Conservation (phyloP, 1,140 invertebrate genomes). For the Eurosta solidaginis region DNA sequence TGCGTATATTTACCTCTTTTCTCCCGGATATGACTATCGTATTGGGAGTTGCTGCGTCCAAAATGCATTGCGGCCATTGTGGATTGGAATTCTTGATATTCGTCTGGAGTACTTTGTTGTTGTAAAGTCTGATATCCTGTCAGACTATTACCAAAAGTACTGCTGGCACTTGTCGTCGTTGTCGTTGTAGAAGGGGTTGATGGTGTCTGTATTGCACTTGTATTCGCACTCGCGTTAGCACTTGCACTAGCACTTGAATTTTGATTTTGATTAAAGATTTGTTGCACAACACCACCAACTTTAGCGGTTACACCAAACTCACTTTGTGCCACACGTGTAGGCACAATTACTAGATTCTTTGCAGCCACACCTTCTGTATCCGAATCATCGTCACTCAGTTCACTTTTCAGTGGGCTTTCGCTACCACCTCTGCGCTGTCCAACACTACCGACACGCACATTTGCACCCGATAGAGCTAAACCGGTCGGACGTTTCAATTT, state of each 20-base stretch:
- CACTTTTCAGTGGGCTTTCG: background rate
- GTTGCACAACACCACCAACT: no score
- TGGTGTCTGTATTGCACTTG: slow-evolving; percentile 31
- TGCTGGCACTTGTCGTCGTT: slow-evolving; percentile 55
- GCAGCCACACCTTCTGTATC: slow-evolving; percentile 54
- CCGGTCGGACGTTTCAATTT: slow-evolving; percentile 13
- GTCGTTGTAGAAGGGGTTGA: slow-evolving; percentile 7
- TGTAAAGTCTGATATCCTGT: slow-evolving; percentile 51
- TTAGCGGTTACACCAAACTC: slow-evolving; percentile 1
- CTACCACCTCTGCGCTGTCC: background rate
- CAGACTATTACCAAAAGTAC: slow-evolving; percentile 59
- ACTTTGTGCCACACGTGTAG: slow-evolving; percentile 33
- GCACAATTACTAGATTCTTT: slow-evolving; percentile 53
- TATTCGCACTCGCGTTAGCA: slow-evolving; percentile 8
- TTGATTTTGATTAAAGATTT: background rate
- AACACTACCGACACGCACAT: background rate
- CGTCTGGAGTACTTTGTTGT: slow-evolving; percentile 62
- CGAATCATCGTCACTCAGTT: slow-evolving; percentile 47
- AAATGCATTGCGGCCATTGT: slow-evolving; percentile 65
- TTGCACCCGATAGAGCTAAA: slow-evolving; percentile 13
- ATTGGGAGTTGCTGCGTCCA: slow-evolving; percentile 75
- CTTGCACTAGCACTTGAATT: slow-evolving; percentile 34
- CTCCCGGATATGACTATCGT: slow-evolving; percentile 83
- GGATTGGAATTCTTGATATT: slow-evolving; percentile 61
- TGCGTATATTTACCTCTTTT: slow-evolving; percentile 72